phyloP scores from a whole-genome alignment of 1,140 invertebrate genomes.

The Zophobas atratus region DNA sequence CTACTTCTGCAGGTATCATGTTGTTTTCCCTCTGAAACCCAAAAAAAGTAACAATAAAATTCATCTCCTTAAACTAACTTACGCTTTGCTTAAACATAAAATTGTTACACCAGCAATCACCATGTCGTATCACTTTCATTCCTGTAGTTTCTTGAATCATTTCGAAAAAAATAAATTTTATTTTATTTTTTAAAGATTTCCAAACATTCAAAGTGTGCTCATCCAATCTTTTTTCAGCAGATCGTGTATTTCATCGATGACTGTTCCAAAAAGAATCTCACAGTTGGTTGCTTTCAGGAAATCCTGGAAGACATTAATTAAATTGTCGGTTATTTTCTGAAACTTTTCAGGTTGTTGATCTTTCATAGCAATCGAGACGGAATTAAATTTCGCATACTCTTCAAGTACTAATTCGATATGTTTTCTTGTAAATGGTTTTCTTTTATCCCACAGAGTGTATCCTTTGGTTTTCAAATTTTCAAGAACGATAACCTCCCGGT shows the following conservation, averaged over 20 bases:
- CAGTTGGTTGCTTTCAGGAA: constrained; percentile 60
- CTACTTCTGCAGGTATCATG: constrained; percentile 16
- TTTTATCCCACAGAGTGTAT: constrained; percentile 69
- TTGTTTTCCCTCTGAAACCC: constrained; percentile 4
- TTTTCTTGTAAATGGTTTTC: constrained; percentile 57
- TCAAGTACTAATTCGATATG: constrained; percentile 68
- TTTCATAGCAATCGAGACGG: constrained; percentile 69
- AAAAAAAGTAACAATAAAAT: not conserved
- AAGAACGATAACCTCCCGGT: constrained; percentile 70
- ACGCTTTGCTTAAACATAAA: constrained; percentile 57
- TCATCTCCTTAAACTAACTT: constrained; percentile 35
- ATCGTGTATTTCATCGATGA: constrained; percentile 33
- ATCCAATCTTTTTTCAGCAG: constrained; percentile 46
- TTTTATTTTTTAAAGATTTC: constrained; percentile 23
- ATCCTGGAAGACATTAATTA: constrained; percentile 51
- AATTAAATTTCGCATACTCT: constrained; percentile 71
- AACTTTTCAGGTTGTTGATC: constrained; percentile 63
- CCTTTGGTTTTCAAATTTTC: constrained; percentile 70
- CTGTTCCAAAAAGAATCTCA: constrained; percentile 8
- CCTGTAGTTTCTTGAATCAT: constrained; percentile 70
- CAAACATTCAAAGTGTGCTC: constrained; percentile 31
- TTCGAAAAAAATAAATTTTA: constrained; percentile 48
- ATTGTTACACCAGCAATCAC: constrained; percentile 60
- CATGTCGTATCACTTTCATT: constrained; percentile 51
- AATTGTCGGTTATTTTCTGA: constrained; percentile 24